Evolutionary conservation across 92 coral and sea anemone species (phyloP), one percentile per base, ranked within the genome.

Genomic region (Anthopleura xanthogrammica): DNA sequence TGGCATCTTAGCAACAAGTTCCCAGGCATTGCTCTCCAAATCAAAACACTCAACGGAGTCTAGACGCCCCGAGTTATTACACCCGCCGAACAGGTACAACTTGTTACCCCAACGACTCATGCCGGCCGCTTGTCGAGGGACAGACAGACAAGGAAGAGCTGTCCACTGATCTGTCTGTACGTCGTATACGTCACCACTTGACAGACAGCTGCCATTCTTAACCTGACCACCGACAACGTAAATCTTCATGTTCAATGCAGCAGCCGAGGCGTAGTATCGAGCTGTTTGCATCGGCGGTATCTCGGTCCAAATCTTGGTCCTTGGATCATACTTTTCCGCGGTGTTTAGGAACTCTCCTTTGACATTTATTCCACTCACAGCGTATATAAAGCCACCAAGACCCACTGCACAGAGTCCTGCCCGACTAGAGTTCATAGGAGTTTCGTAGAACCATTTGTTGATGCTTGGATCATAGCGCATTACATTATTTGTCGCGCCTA

Each of bases 201-300:
- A 86, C 23, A 89, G 83, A 77, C 86, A 91, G 19, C 85, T 84
- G 7, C 88, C 89, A 48, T 81, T 85, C 24, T 82, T 81, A 8
- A 87, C 92, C 75, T 90, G 93, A 1, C 97, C 97, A 20, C 97
- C 94, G 50, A 90, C 82, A 8, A 92, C 89, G 82, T 91, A 92
- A 52, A 91, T 85, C 85, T 92, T 92, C 23, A 79, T 88, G 65
- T 86, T 86, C 82, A 93, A 36, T 11, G 86, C 83, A 39, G 93
- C 86, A 2, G 97, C 97, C 57, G 92, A 85, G 5, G 97, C 94
- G 57, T 82, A 85, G 52, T 85, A 83, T 3, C 97, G 88, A 50
- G 94, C 90, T 9, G 89, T 79, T 76, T 89, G 94, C 95, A 89
- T 89, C 3, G 95, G 86, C 16, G 86, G 12, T n/a, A 83, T 22